Base-by-base conservation (phyloP, 1,140 invertebrate species). In the Hesperophylax magnus region DNA sequence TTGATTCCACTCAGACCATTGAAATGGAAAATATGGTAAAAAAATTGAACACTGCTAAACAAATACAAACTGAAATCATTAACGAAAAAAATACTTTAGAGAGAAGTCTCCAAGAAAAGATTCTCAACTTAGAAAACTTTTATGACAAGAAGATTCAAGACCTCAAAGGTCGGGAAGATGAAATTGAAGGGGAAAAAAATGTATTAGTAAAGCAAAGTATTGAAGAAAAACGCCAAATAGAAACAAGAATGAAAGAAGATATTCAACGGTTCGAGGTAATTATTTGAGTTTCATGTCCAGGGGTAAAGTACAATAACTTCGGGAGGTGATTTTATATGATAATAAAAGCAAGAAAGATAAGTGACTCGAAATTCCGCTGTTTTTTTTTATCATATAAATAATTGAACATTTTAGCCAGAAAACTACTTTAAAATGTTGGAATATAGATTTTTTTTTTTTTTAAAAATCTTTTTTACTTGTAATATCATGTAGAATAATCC, bases 1-100 rank as follows among this genome's bases (percentile, higher is more conserved):
- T 92, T 88, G 88, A 88, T 47, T 85, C 89, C 71, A 88, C 82
- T 22, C 91, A 92, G 81, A 86, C 75, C n/a, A 84, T 81, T 86
- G 88, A 88, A 86, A 86, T 88, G 9, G 85, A 86, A 75, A 85
- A 88, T 72, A 86, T 89, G 77, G 86, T 87, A 84, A 83, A 88
- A n/a, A 89, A 88, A 84, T 86, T 89, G 47, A 84, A 88, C 31
- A 88, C 85, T 83, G 85, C 86, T 34, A 86, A 89, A 83, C 85
- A 88, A 78, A 86, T 87, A 75, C 85, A 87, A 80, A 87, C 61
- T 87, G 87, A 80, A 69, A 87, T 60, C 85, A 87, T 58, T 65
- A 89, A 31, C 53, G 69, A 72, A 22, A 72, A 53, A 17, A 52
- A 9, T 22, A 52, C 47, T 11, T 47, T 72, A 47, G 85, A 88